A percentile compares a stretch with the other conserved stretches of the same genome.
Evolutionary conservation across 2,888 invertebrate species (phyloP).

Genomic region (Megaustenia siamemsis): DNA sequence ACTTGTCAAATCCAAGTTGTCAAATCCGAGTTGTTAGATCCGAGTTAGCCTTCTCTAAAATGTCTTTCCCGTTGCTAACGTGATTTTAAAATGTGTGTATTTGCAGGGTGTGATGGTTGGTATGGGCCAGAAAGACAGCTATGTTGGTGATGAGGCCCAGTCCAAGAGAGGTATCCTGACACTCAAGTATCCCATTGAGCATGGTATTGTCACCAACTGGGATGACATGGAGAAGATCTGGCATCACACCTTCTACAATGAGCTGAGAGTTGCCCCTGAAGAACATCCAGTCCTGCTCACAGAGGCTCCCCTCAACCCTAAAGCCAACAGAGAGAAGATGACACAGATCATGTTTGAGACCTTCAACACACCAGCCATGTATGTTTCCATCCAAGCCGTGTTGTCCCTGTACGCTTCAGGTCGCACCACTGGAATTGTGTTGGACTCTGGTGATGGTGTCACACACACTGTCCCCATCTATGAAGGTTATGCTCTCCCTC

Average conservation of each 20-base stretch:
- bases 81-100: no score
- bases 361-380: conserved; percentile 95
- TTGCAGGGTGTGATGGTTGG: conserved; percentile 68
- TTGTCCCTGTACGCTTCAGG: conserved; percentile 95
- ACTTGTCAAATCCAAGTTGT: no score
- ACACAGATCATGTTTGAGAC: conserved; percentile 91
- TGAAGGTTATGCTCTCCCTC: conserved; percentile 93
- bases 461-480: conserved; percentile 97
- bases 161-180: conserved; percentile 76
- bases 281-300: conserved; percentile 95
- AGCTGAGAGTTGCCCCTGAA: conserved; percentile 94
- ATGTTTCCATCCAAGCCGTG: conserved; percentile 95
- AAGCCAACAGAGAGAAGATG: conserved; percentile 97
- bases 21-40: no score
- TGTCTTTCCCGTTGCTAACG: no score
- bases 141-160: conserved; percentile 76
- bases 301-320: conserved; percentile 95
- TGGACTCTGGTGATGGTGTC: conserved; percentile 96
- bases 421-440: conserved; percentile 96
- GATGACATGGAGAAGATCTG: conserved; percentile 68
- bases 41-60: no score
- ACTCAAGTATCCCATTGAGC: conserved; percentile 74
- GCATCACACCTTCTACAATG: conserved; percentile 83
- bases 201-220: conserved; percentile 78
- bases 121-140: conserved; percentile 75